Percentiles rank a stretch among this genome's conserved stretches.
These are phyloP conservation scores for Himantopus leucocephalus DNA, from an alignment of 2,113 vertebrate genomes.

Conservation along the genomic window DNA sequence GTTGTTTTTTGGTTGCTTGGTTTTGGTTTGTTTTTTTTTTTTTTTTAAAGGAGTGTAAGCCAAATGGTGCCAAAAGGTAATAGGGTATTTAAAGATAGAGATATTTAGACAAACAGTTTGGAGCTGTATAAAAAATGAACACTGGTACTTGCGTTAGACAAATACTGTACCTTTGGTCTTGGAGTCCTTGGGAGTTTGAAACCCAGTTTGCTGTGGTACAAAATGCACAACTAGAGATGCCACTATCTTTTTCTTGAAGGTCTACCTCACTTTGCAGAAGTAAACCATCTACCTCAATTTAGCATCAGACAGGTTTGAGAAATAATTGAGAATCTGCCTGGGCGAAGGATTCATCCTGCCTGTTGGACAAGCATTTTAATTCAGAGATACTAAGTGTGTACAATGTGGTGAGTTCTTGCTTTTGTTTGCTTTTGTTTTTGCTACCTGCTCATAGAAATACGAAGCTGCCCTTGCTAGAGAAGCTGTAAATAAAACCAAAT, in stretches of 20 bases:
- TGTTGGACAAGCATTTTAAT: neutral
- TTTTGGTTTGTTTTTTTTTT: neutral
- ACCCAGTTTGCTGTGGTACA: conserved; percentile 54
- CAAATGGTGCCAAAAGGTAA: conserved; percentile 76
- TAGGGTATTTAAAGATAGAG: conserved; percentile 68
- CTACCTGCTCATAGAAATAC: conserved; percentile 39
- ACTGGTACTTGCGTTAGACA: conserved; percentile 56
- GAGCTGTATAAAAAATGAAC: conserved; percentile 73
- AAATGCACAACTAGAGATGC: conserved; percentile 57
- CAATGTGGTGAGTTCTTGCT: neutral
- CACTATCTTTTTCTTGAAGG: conserved; percentile 47
- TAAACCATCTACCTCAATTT: conserved; percentile 74
- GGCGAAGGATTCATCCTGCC: conserved; percentile 28
- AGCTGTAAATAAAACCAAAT: conserved; percentile 54
- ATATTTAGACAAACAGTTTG: conserved; percentile 72
- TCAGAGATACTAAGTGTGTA: neutral
- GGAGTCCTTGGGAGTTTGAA: conserved; percentile 33
- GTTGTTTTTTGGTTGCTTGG: neutral
- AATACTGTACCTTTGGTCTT: conserved; percentile 31
- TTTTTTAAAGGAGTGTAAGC: conserved; percentile 64
- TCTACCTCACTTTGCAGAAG: conserved; percentile 75
- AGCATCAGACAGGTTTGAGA: conserved; percentile 48
- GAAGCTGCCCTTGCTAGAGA: conserved; percentile 36
- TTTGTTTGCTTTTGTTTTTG: conserved; percentile 10
- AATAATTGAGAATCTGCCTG: conserved; percentile 23